Conservation (phyloP, 2,888 invertebrate species). For the Melipona beecheii region DNA sequence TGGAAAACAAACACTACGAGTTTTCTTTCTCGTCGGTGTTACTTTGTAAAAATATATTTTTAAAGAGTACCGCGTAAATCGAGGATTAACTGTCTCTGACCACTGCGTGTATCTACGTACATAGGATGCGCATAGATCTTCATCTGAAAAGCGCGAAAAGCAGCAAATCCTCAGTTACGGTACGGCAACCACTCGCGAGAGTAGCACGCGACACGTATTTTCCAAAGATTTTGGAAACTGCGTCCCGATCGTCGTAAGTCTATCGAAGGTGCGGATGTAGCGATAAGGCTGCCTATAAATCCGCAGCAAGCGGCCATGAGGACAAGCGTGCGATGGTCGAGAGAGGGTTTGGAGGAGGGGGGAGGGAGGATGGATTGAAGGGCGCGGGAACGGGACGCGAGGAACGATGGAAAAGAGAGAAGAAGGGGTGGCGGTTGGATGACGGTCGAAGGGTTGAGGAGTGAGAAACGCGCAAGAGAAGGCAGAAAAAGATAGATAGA, state of each 20-base stretch:
- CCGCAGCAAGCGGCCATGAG: conserved; percentile 40
- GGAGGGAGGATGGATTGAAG: conserved; percentile 43
- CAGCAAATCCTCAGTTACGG: neutral
- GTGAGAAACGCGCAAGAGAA: conserved; percentile 22
- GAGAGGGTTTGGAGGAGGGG: neutral
- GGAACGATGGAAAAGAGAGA: conserved; percentile 40
- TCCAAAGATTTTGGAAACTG: conserved; percentile 67
- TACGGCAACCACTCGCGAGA: neutral
- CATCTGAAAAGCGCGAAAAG: neutral
- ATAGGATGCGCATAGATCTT: neutral
- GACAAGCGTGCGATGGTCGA: conserved; percentile 4
- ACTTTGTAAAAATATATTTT: too few relatives aligned
- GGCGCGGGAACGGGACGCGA: conserved; percentile 5
- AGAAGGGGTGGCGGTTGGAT: conserved; percentile 23
- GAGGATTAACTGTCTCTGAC: neutral
- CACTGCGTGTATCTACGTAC: neutral
- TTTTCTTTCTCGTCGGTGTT: too few relatives aligned
- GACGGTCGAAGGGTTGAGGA: conserved; percentile 18
- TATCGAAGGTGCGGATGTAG: conserved; percentile 69
- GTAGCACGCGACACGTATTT: conserved; percentile 31
- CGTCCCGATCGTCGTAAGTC: conserved; percentile 69
- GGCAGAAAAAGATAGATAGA: neutral
- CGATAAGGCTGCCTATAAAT: conserved; percentile 72
- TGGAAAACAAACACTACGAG: too few relatives aligned
- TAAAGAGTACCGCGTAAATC: too few relatives aligned